Evolutionary conservation across 2,113 vertebrate species (phyloP), one percentile per base, ranked within the genome.

Genomic region (Aspidoscelis tigris): DNA sequence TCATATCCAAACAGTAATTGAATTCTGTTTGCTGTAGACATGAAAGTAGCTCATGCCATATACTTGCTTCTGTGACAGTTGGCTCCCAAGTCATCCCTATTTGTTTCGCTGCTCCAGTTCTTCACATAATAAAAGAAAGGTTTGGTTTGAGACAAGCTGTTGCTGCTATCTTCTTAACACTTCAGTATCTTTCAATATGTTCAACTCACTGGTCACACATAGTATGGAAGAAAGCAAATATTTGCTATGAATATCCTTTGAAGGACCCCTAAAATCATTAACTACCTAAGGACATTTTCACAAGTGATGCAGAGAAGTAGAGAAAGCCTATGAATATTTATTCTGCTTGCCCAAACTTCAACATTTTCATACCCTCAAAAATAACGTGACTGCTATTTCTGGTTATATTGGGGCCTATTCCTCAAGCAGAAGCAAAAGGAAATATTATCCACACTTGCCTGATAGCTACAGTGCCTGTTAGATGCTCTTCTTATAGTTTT

Each of bases 1-100:
- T 93, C 84, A 87, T 50, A 92, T 81, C 89, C 85, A 90, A 92
- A 92, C 85, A 80, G 76, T 90, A 96, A 93, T 80, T 92, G 86
- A 92, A 91, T 92, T 92, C 88, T 87, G 83, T 86, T 92, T 89
- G 80, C 84, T 91, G 33, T 80, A 0, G 9, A 82, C 71, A 21
- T 21, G 20, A 73, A 91, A 81, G 82, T 87, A 76, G 75, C 82
- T 89, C 92, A 86, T 68, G 82, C 43, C 61, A 84, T 87, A 75
- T 81, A 90, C 43, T 65, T 77, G 4, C 0, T 90, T 88, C 84
- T 88, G 47, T 85, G 75, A 85, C 47, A 82, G 79, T 88, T 76
- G 86, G 10, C 81, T 89, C 47, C 82, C 72, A 86, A 86, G 88
- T 92, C 76, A 18, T n/a, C 33, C 85, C 81, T 86, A 80, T 24